Evolutionary conservation across 2,888 invertebrate genomes (phyloP).

Genomic region (Drosophila mimica): DNA sequence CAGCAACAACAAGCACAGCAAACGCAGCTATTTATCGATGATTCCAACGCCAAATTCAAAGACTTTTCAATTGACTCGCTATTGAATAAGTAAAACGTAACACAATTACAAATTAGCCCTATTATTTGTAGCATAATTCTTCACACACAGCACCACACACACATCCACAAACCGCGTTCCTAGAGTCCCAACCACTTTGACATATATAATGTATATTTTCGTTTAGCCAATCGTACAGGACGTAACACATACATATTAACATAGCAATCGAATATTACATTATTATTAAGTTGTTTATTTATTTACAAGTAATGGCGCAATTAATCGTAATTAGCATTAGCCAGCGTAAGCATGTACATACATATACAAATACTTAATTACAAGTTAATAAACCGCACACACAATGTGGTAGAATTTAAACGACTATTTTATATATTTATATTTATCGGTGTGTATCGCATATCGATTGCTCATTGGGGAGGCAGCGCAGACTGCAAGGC

Average conservation of each 20-base stretch:
- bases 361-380: constrained; percentile 57
- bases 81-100: constrained; percentile 77
- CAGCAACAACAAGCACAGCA: constrained; percentile 34
- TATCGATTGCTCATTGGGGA: background rate
- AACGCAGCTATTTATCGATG: constrained; percentile 73
- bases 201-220: constrained; percentile 34
- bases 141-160: constrained; percentile 21
- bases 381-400: constrained; percentile 62
- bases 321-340: constrained; percentile 52
- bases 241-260: constrained; percentile 31
- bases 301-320: constrained; percentile 62
- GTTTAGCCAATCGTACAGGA: constrained; percentile 69
- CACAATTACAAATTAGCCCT: constrained; percentile 50
- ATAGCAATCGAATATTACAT: constrained; percentile 51
- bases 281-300: constrained; percentile 72
- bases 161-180: constrained; percentile 66
- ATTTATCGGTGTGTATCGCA: background rate
- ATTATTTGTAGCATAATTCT: constrained; percentile 70
- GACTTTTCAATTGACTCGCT: constrained; percentile 85
- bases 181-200: constrained; percentile 40
- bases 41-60: constrained; percentile 85
- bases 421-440: background rate
- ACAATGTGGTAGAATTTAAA: constrained; percentile 59
- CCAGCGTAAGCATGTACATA: constrained; percentile 61
- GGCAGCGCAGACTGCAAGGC: constrained; percentile 33